Base-by-base conservation (phyloP, 2,113 vertebrate species). In the Equus przewalskii region DNA sequence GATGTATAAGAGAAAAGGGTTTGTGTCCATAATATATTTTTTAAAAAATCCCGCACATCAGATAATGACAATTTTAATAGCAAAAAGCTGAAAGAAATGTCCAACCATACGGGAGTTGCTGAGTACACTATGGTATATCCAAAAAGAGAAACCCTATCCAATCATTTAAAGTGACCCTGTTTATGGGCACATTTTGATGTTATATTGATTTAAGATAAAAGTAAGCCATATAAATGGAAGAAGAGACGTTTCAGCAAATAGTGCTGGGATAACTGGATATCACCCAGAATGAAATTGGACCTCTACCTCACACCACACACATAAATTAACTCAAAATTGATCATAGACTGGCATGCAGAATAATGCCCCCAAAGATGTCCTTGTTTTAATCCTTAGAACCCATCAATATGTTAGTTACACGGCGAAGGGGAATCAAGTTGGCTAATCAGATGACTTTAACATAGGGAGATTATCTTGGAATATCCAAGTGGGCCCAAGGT, bases 121-220 rank as follows among this genome's bases (percentile, higher is more conserved):
- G n/a, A 67, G 49, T 49, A 58, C 14, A 89, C 24, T 51, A 33
- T 6, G 13, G n/a, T 14, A 44, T 14, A 36, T 14, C 15, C 60
- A 7, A 6, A 44, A 96, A 67, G 24, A 46, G 33, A 95, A 95
- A 64, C 73, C 33, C 80, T 44, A 58, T 8, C 36, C 19, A 9
- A 6, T 65, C 44, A 51, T 44, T 95, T 96, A 58, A 73, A 94
- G 46, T 33, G 36, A 36, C 15, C 73, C 51, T 7, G 19, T 58
- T 46, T 56, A 89, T 2, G 79, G 54, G 28, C 7, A 88, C 22
- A 51, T 65, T 91, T 90, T 60, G 67, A 76, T 75, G 15, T 33
- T 51, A 65, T 36, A 44, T 12, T 82, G 33, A 15, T 84, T 86
- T 84, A 96, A 90, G 90, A 49, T 65, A 65, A 88, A 93, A 95